Conservation (phyloP, 1,140 invertebrate species). For the Amphibalanus amphitrite region DNA sequence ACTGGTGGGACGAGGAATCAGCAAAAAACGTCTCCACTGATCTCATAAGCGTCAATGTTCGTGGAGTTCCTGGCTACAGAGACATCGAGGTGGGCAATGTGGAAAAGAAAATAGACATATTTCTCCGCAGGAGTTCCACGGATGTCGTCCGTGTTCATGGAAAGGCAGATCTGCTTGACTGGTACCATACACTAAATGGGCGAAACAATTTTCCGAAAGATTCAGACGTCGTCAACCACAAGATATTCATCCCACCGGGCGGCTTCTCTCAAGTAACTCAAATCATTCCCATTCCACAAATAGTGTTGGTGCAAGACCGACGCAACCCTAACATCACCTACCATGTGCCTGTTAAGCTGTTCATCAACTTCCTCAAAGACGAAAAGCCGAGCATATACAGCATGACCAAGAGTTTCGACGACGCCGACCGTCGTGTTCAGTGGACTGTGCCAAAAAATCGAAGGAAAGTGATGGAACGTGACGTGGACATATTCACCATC, state of each 20-base stretch:
- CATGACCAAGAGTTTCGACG: neutral
- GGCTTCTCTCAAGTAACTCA: neutral
- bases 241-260: neutral
- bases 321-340: neutral
- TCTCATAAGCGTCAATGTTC: neutral
- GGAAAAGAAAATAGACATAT: neutral
- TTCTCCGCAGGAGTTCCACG: neutral
- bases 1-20: neutral
- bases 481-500: neutral
- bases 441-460: neutral
- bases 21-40: neutral
- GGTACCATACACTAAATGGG: neutral
- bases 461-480: neutral
- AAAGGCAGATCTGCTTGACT: neutral
- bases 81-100: neutral
- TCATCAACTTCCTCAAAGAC: neutral
- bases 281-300: neutral
- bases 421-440: neutral
- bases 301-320: neutral
- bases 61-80: neutral
- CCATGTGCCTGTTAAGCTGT: neutral
- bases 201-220: neutral
- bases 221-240: neutral
- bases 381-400: neutral
- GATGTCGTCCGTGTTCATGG: neutral